Conservation (phyloP, 2,888 invertebrate genomes). For the Troglohyphantes excavatus region DNA sequence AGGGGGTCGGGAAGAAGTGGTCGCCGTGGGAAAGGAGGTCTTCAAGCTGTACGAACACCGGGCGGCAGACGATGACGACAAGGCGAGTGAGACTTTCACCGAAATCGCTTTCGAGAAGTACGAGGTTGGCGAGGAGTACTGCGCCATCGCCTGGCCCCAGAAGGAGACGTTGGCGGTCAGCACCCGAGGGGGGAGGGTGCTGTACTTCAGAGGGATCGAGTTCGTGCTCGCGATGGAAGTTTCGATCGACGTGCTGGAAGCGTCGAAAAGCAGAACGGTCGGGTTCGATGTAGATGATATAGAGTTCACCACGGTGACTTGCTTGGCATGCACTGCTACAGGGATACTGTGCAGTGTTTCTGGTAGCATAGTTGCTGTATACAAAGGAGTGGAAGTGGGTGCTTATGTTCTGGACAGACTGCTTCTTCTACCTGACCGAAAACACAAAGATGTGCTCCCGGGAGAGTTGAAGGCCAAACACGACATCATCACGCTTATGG, state of each 20-base stretch:
- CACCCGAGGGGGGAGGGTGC: constrained; percentile 20
- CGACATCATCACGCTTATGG: constrained; percentile 13
- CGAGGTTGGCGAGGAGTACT: constrained; percentile 27
- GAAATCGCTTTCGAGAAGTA: constrained; percentile 60
- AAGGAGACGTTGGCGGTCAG: constrained; percentile 68
- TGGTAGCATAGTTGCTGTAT: constrained; percentile 11
- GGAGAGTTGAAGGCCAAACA: background rate
- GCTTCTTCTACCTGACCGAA: background rate
- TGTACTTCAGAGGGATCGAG: constrained; percentile 66
- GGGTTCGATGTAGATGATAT: background rate
- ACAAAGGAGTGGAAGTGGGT: constrained; percentile 33
- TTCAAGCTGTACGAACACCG: constrained; percentile 61
- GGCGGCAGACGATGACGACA: background rate
- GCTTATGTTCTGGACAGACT: constrained; percentile 18
- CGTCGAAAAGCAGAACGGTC: background rate
- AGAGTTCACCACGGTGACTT: background rate
- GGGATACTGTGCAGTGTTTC: constrained; percentile 32
- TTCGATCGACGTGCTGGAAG: background rate
- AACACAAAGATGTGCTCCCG: background rate
- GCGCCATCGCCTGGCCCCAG: constrained; percentile 46
- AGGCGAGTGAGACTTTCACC: background rate
- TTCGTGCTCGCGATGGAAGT: constrained; percentile 33
- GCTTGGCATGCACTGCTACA: constrained; percentile 1
- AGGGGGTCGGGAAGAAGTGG: constrained; percentile 39
- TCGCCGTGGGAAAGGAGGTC: constrained; percentile 46